phyloP scores from a whole-genome alignment of 2,797 vertebrate genomes.

The Heteromormyrus szaboi region DNA sequence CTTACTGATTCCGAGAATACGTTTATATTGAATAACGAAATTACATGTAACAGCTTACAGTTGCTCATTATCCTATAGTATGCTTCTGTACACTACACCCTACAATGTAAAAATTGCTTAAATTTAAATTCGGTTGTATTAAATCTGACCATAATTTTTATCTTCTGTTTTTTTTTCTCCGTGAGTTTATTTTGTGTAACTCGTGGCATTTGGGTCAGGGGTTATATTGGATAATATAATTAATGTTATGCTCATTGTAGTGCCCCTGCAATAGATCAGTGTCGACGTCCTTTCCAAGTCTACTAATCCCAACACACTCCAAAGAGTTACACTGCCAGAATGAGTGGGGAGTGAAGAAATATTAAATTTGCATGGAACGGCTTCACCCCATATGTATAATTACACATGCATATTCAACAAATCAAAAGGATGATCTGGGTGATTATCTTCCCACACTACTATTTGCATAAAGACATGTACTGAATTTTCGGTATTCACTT shows the following conservation, averaged over 20 bases:
- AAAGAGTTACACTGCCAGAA: no score
- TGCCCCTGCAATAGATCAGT: no score
- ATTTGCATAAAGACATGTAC: not conserved
- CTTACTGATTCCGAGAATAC: not conserved
- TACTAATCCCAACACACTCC: no score
- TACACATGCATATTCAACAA: not conserved
- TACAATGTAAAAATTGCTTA: not conserved
- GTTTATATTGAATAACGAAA: not conserved
- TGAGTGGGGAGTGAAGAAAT: no score
- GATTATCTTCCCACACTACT: not conserved
- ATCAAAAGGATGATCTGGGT: not conserved
- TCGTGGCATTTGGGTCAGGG: not conserved
- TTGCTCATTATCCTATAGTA: not conserved
- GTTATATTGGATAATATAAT: not conserved
- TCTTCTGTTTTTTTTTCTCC: not conserved
- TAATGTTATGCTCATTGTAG: no score
- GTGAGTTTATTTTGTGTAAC: not conserved
- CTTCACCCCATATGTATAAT: not conserved
- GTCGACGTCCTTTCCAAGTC: no score
- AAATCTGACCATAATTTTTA: not conserved
- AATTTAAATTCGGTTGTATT: not conserved
- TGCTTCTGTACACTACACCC: not conserved
- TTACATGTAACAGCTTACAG: not conserved
- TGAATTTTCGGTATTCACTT: not conserved
- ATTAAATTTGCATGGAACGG: no score